Base-by-base conservation (phyloP, 2,888 invertebrate species). In the Tenodera sinensis region DNA sequence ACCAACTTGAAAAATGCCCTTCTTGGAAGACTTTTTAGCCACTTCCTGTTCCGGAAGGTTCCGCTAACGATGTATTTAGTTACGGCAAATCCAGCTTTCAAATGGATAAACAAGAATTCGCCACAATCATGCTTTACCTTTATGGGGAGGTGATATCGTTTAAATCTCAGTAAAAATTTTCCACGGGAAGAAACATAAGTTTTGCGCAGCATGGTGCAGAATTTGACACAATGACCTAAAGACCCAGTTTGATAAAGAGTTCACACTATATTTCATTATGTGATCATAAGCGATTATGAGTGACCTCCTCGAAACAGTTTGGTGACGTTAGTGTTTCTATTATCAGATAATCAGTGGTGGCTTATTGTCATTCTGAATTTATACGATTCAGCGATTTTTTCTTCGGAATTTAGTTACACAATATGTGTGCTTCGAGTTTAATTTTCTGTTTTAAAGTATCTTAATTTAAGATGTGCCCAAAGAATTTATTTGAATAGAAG, bases 221-320 rank as follows among this genome's bases (percentile, higher is more conserved):
- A 71, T 86, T 28, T 81, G 86, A 81, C 86, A 81, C 30, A 81
- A 28, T 86, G 86, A 86, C 86, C 86, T 47, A 86, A 86, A 86
- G 86, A 86, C 86, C 86, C 28, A 86, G 86, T 71, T 81, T 27
- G 86, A 86, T 86, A 86, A 86, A 28, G 86, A 27, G 86, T 85
- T 86, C 86, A 81, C 86, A 28, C 28, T 14, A 85, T 81, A 28
- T 86, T 86, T 81, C 47, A 86, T 81, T 28, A 27, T 81, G 81
- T 6, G 54, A 71, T 71, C 25, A 71, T 71, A 71, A 71, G 54
- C 54, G 54, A 71, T 71, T 71, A 20, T 8, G 8, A 71, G 54
- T 71, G 54, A 20, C 54, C 54, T 71, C 54, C 54, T 71, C 54
- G 20, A 71, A 71, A 71, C 54, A 71, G 15, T 20, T 20, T 71